These are phyloP conservation scores for Oryzias melastigma DNA, from an alignment of 2,113 vertebrate species.

Conservation along the genomic window DNA sequence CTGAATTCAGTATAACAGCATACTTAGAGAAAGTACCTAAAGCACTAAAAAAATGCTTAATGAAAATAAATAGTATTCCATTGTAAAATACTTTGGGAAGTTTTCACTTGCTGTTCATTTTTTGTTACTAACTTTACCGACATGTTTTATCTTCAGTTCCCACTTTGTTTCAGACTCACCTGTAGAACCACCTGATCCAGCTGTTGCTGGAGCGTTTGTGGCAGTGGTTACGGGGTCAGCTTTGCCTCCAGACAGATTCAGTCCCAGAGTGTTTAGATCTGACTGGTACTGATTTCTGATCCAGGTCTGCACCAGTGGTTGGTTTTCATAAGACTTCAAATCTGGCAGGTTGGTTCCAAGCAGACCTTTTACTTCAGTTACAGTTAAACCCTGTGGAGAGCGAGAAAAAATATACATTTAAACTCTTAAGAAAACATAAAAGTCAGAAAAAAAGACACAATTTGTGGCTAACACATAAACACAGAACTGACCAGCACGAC, in stretches of 20 bases:
- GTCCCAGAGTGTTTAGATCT: conserved; percentile 2
- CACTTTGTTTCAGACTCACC: conserved; percentile 14
- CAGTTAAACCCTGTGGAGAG: conserved; percentile 51
- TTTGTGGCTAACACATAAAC: too few relatives aligned
- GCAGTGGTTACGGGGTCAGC: not conserved
- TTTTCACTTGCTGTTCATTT: too few relatives aligned
- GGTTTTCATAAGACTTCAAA: conserved; percentile 61
- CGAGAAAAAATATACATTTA: too few relatives aligned
- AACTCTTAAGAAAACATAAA: too few relatives aligned
- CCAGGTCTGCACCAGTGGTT: conserved; percentile 50
- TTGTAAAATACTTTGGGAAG: too few relatives aligned
- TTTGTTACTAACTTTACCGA: too few relatives aligned
- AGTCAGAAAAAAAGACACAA: too few relatives aligned
- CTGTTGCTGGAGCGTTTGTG: not conserved
- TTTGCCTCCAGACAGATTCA: conserved; percentile 50
- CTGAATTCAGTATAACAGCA: too few relatives aligned
- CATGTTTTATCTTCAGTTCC: too few relatives aligned
- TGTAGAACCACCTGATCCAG: not conserved
- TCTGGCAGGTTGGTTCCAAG: conserved; percentile 57
- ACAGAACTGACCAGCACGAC: conserved; percentile 61
- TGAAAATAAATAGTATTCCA: too few relatives aligned
- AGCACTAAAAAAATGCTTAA: too few relatives aligned
- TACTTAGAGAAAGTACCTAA: too few relatives aligned
- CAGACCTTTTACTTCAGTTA: conserved; percentile 55
- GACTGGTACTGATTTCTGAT: conserved; percentile 29